Evolutionary conservation across 2,888 invertebrate species (phyloP).

Genomic region (Nephrocerus scutellatus): DNA sequence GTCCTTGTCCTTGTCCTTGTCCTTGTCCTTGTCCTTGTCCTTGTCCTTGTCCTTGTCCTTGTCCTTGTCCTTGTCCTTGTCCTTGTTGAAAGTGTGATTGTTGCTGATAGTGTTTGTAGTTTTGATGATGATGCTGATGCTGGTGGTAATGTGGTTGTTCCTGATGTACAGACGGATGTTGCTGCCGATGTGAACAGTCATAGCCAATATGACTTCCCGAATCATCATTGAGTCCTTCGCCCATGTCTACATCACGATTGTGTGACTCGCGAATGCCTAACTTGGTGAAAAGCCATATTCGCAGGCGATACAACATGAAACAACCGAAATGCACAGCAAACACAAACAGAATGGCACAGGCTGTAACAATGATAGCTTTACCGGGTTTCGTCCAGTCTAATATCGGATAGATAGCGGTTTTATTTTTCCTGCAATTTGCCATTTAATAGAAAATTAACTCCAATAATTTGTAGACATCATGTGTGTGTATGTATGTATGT

Average conservation of each 20-base stretch:
- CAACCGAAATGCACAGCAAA: slow-evolving; percentile 56
- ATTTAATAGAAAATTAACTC: too few species aligned
- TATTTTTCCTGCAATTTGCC: slow-evolving; percentile 55
- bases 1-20: too few species aligned
- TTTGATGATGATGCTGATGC: slow-evolving; percentile 25
- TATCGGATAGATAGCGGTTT: slow-evolving; percentile 64
- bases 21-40: too few species aligned
- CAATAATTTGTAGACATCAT: too few species aligned
- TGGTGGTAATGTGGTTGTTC: slow-evolving; percentile 33
- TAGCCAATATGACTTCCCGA: slow-evolving; percentile 41
- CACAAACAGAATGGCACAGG: slow-evolving; percentile 55
- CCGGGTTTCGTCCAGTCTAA: slow-evolving; percentile 68
- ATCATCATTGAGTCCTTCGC: slow-evolving; percentile 44
- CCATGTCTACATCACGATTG: slow-evolving; percentile 45
- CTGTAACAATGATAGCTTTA: slow-evolving; percentile 52
- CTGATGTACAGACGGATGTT: slow-evolving; percentile 39
- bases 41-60: too few species aligned
- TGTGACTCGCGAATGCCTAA: slow-evolving; percentile 44
- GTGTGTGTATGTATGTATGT: slow-evolving; percentile 2
- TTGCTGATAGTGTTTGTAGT: slow-evolving; percentile 24
- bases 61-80: too few species aligned
- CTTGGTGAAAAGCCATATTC: slow-evolving; percentile 48
- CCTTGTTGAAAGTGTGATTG: slow-evolving; percentile 18
- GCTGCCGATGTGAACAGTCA: slow-evolving; percentile 43
- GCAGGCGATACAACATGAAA: slow-evolving; percentile 51